Evolutionary conservation across 2,888 invertebrate genomes (phyloP).

Genomic region (Coleophora deauratella): DNA sequence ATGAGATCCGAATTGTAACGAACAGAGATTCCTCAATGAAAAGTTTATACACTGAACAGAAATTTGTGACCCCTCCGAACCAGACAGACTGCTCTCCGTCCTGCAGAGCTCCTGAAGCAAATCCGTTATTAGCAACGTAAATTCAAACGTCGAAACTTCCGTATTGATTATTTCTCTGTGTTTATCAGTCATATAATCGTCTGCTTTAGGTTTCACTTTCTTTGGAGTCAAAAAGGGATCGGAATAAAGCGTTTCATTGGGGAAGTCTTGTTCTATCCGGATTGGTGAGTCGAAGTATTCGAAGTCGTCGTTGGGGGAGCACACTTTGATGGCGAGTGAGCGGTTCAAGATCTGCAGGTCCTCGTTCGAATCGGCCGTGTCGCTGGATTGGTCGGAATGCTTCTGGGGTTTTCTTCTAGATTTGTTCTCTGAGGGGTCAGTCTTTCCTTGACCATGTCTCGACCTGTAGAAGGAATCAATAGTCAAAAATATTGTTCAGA

Average conservation of each 20-base stretch:
- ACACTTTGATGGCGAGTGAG: conserved; percentile 70
- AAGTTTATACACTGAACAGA: conserved; percentile 76
- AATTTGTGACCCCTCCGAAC: conserved; percentile 69
- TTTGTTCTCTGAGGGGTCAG: conserved; percentile 32
- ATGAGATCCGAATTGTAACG: conserved; percentile 73
- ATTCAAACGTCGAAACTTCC: conserved; percentile 70
- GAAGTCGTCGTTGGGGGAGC: conserved; percentile 75
- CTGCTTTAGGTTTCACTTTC: conserved; percentile 57
- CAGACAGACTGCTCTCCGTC: conserved; percentile 64
- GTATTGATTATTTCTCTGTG: conserved; percentile 67
- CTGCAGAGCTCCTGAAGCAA: conserved; percentile 69
- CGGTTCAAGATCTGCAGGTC: conserved; percentile 64
- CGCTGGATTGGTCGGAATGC: conserved; percentile 49
- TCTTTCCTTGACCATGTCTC: conserved; percentile 30
- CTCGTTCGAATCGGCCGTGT: conserved; percentile 63
- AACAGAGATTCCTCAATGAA: conserved; percentile 73
- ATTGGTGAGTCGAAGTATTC: conserved; percentile 73
- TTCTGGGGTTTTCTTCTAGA: conserved; percentile 29
- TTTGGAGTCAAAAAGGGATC: conserved; percentile 45
- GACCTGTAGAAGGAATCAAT: conserved; percentile 28
- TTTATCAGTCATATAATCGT: conserved; percentile 69
- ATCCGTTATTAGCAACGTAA: conserved; percentile 72
- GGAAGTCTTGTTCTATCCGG: conserved; percentile 44
- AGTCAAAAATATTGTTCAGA: too few species aligned
- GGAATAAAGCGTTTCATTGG: conserved; percentile 46